These are phyloP conservation scores for Neotragus pygmaeus DNA, from an alignment of 2,113 vertebrate species.

Conservation along the genomic window DNA sequence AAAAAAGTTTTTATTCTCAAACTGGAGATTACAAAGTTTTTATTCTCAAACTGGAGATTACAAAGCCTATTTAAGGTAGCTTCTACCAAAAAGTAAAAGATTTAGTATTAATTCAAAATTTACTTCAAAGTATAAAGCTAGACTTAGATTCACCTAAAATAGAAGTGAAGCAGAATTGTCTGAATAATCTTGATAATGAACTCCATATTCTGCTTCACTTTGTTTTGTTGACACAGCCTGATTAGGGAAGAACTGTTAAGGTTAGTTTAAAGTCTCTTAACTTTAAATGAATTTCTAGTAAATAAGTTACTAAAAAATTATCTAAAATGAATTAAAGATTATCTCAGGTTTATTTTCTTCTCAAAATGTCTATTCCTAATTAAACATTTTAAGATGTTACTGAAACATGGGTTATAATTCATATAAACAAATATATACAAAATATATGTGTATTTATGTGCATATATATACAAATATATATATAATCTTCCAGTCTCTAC, in stretches of 20 bases:
- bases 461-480: neutral
- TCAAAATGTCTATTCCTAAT: neutral
- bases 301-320: constrained; percentile 33
- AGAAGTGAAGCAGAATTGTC: neutral
- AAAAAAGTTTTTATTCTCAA: neutral
- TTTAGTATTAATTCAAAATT: constrained; percentile 23
- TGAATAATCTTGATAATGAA: constrained; percentile 5
- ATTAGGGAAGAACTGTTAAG: neutral
- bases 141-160: neutral
- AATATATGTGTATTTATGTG: neutral
- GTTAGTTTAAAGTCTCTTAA: constrained; percentile 25
- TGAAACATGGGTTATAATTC: neutral
- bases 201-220: neutral
- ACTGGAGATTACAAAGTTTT: neutral
- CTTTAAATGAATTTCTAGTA: constrained; percentile 20
- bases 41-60: neutral
- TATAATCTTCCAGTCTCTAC: neutral
- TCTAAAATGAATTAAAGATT: constrained; percentile 22
- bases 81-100: neutral
- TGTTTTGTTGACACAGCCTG: constrained; percentile 15
- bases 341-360: neutral
- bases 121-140: neutral
- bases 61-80: neutral
- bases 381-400: neutral
- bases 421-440: neutral